Percentiles rank a stretch among this genome's conserved stretches.
phyloP scores from a whole-genome alignment of 1,140 invertebrate species.

The Brachionus paranguensis region DNA sequence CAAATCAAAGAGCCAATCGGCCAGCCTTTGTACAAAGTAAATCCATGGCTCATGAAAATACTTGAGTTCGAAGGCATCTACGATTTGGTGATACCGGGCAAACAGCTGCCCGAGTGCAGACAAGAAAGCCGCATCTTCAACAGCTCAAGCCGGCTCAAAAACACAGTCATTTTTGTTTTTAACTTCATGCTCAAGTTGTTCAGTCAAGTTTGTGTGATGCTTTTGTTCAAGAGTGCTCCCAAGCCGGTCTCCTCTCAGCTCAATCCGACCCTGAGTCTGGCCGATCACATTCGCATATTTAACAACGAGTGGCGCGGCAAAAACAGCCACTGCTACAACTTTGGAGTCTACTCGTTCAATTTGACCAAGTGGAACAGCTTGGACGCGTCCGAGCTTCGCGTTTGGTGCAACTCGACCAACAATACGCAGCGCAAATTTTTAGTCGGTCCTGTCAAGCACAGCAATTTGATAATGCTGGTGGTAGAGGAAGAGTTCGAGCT shows the following conservation, averaged over 20 bases:
- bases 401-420: constrained; percentile 32
- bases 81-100: constrained; percentile 16
- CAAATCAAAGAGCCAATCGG: not conserved
- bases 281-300: constrained; percentile 17
- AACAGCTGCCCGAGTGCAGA: constrained; percentile 26
- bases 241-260: not conserved
- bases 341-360: constrained; percentile 31
- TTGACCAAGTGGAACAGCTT: constrained; percentile 29
- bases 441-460: not conserved
- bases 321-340: constrained; percentile 37
- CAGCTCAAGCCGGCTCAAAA: not conserved
- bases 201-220: not conserved
- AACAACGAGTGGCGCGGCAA: constrained; percentile 31
- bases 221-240: not conserved
- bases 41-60: constrained; percentile 33
- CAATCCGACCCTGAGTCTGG: not conserved
- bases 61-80: constrained; percentile 23
- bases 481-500: constrained; percentile 32
- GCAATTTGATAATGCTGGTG: constrained; percentile 33
- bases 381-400: not conserved
- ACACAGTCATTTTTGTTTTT: not conserved
- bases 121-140: not conserved
- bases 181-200: not conserved
- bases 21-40: constrained; percentile 27
- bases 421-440: not conserved